Evolutionary conservation across 2,888 invertebrate species (phyloP).

Genomic region (Steinernema hermaphroditum): DNA sequence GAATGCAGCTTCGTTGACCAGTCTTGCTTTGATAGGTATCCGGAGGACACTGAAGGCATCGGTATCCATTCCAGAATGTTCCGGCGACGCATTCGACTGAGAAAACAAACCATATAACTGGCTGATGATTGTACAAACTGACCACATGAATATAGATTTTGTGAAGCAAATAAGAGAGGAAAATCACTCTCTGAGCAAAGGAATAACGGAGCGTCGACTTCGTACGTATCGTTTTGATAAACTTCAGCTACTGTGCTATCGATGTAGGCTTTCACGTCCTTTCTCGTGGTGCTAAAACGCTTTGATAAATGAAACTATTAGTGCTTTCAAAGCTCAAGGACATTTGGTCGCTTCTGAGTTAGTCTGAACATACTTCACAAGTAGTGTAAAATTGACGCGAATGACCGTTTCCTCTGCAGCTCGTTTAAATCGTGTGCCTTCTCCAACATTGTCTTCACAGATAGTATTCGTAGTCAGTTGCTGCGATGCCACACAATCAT

Average conservation of each 20-base stretch:
- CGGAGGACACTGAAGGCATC: slow-evolving; percentile 1
- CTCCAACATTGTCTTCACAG: background rate
- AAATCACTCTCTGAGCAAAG: slow-evolving; percentile 22
- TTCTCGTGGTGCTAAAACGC: slow-evolving; percentile 14
- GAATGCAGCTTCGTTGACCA: slow-evolving; percentile 11
- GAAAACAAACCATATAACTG: background rate
- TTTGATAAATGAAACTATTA: background rate
- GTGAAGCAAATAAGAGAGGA: background rate
- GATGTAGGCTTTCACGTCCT: slow-evolving; percentile 13
- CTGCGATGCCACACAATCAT: slow-evolving; percentile 6
- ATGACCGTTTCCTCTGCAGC: background rate
- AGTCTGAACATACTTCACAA: slow-evolving; percentile 15
- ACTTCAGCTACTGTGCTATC: slow-evolving; percentile 1
- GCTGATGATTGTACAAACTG: background rate
- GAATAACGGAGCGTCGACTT: slow-evolving; percentile 14
- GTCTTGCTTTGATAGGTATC: slow-evolving; percentile 27
- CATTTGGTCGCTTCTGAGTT: background rate
- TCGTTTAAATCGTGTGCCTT: background rate
- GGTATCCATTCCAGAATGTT: slow-evolving; percentile 23
- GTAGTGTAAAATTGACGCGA: slow-evolving; percentile 14
- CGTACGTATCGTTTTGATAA: background rate
- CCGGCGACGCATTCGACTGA: slow-evolving; percentile 27
- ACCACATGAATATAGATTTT: slow-evolving; percentile 21
- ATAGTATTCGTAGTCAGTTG: background rate
- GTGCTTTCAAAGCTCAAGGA: background rate